Conservation (phyloP, 2,888 invertebrate species). For the Synergus itoensis region DNA sequence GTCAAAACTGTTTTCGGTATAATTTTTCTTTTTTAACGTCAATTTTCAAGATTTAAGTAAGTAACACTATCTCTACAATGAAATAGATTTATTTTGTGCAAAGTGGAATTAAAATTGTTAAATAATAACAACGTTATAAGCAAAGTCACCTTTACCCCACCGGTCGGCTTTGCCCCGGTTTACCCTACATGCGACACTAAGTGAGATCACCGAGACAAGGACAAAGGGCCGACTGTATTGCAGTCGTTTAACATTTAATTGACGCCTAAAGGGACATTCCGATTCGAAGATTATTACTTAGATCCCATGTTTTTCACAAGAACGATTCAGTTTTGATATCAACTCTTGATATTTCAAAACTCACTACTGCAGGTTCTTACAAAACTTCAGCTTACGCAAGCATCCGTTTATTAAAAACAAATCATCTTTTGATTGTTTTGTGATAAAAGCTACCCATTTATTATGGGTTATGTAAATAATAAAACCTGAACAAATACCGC, state of each 20-base stretch:
- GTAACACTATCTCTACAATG: too few species aligned
- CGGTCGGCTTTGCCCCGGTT: too few species aligned
- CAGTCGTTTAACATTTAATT: constrained; percentile 35
- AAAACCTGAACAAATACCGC: too few species aligned
- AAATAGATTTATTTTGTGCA: too few species aligned
- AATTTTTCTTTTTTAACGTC: too few species aligned
- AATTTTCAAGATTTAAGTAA: too few species aligned
- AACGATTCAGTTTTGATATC: background rate
- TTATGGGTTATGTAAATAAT: background rate
- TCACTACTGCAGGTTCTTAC: background rate
- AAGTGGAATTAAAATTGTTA: too few species aligned
- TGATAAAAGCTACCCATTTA: background rate
- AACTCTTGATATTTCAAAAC: constrained; percentile 3
- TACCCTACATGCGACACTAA: constrained; percentile 38
- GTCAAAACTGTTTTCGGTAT: too few species aligned
- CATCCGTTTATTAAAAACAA: background rate
- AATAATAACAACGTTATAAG: too few species aligned
- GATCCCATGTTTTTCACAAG: background rate
- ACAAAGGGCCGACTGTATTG: constrained; percentile 32
- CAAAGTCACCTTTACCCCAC: too few species aligned
- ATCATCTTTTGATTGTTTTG: background rate
- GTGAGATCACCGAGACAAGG: constrained; percentile 26
- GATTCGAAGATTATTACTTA: constrained; percentile 14
- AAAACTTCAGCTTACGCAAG: background rate
- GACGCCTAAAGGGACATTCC: constrained; percentile 8